Conservation (phyloP, 1,140 invertebrate genomes). For the Gonioctena quinquepunctata region DNA sequence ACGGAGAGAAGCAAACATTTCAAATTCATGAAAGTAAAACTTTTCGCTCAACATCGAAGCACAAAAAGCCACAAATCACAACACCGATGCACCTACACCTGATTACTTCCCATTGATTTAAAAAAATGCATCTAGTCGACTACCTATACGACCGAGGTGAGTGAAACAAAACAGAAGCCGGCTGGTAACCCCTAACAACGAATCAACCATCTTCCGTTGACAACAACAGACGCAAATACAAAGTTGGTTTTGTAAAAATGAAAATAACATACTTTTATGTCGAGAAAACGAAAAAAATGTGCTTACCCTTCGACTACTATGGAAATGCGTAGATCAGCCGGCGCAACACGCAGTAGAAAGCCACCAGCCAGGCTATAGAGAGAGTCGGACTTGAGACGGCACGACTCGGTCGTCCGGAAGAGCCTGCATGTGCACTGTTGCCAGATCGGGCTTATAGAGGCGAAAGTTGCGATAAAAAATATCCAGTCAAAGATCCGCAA, state of each 20-base stretch:
- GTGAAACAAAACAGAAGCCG: background rate
- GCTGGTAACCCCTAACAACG: background rate
- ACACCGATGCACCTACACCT: too few species aligned
- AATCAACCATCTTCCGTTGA: background rate
- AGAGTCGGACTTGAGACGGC: background rate
- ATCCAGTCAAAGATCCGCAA: too few species aligned
- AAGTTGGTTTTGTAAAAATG: too few species aligned
- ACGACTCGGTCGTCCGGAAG: background rate
- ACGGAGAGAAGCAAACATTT: too few species aligned
- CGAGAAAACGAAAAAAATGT: background rate
- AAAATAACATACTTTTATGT: conserved; percentile 33
- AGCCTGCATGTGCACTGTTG: background rate
- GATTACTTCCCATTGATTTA: background rate
- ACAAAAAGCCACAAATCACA: too few species aligned
- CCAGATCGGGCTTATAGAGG: background rate
- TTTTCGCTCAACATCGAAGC: too few species aligned
- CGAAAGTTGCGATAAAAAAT: too few species aligned
- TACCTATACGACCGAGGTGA: background rate
- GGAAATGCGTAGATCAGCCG: background rate
- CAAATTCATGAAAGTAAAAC: too few species aligned
- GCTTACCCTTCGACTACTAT: background rate
- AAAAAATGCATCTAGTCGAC: background rate
- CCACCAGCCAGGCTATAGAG: background rate
- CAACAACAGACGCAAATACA: background rate
- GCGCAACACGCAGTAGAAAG: conserved; percentile 3